Evolutionary conservation across 2,113 vertebrate species (phyloP), one percentile per base, ranked within the genome.

Genomic region (Bubo blakistoni): DNA sequence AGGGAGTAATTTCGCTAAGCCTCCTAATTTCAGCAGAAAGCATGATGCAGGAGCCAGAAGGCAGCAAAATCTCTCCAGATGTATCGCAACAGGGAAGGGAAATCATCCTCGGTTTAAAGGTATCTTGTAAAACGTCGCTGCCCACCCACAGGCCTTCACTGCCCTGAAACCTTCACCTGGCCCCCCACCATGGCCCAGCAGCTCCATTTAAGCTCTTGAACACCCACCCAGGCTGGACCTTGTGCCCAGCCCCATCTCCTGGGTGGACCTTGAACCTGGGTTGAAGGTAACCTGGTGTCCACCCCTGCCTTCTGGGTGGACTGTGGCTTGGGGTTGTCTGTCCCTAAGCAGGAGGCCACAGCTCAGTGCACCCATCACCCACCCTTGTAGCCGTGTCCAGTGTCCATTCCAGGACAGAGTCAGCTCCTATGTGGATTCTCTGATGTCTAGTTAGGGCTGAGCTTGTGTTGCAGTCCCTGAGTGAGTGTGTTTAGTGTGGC

Each of bases 41-140:
- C 72, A 57, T 66, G 77, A 86, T 73, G 91, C 91, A 59, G 93
- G 55, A 95, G 86, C 63, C 93, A 94, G 96, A 92, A 96, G 95
- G 95, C 92, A 96, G 93, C 72, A 89, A 96, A 95, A 94, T 51
- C 96, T 96, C 94, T 96, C 95, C 96, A 96, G 96, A 92, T 96
- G 96, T 96, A 62, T 86, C 47, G 1, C 94, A 71, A 30, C 3
- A 0, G 86, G 92, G 94, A 94, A 97, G 88, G 69, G 77, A 86
- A 97, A 84, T 94, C 80, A 92, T 86, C 72, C 86, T 42, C 0
- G 2, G 21, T 95, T 88, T 94, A 51, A 66, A 95, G 91, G 80
- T 74, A 11, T 44, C 77, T 84, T 32, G 65, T 90, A 76, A 84
- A 95, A 58, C 38, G 6, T 36, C 38, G 81, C 63, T 54, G 90